Conservation (phyloP, 2,888 invertebrate genomes). For the Platycheirus rosarum region DNA sequence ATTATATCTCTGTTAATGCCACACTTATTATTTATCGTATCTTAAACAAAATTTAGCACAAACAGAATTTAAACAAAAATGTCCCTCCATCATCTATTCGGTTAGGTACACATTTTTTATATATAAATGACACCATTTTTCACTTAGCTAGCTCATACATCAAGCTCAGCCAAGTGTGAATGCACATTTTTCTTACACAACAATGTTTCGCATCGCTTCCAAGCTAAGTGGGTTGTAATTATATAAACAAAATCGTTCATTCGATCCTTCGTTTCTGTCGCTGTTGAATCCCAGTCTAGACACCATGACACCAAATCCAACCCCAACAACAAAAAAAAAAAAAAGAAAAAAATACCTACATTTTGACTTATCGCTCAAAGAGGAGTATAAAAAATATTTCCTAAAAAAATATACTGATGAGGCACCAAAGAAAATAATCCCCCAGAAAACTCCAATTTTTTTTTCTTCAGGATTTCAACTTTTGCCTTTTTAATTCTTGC, state of each 20-base stretch:
- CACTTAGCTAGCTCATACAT: slow-evolving; percentile 25
- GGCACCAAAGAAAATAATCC: too few species aligned
- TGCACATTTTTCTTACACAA: slow-evolving; percentile 5
- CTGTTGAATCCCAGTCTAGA: slow-evolving; percentile 46
- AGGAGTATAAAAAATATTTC: slow-evolving; percentile 10
- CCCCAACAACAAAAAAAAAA: too few species aligned
- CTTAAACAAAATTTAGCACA: too few species aligned
- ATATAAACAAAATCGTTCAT: slow-evolving; percentile 17
- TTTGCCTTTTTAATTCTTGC: slow-evolving; percentile 47
- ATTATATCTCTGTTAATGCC: too few species aligned
- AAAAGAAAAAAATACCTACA: too few species aligned
- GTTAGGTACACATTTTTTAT: too few species aligned
- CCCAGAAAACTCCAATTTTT: slow-evolving; percentile 11
- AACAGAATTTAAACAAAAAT: too few species aligned
- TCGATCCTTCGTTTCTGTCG: background rate
- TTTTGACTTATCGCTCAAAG: slow-evolving; percentile 8
- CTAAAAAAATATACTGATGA: slow-evolving; percentile 4
- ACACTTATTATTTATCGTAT: too few species aligned
- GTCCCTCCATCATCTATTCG: too few species aligned
- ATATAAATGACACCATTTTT: slow-evolving; percentile 22
- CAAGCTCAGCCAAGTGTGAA: slow-evolving; percentile 9
- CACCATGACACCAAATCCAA: slow-evolving; percentile 24
- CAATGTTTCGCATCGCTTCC: slow-evolving; percentile 26
- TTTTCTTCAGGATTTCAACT: slow-evolving; percentile 28
- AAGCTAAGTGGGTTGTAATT: slow-evolving; percentile 34